Base-by-base conservation (phyloP, 64 coral and sea anemone species). In the Montipora efflorescens region DNA sequence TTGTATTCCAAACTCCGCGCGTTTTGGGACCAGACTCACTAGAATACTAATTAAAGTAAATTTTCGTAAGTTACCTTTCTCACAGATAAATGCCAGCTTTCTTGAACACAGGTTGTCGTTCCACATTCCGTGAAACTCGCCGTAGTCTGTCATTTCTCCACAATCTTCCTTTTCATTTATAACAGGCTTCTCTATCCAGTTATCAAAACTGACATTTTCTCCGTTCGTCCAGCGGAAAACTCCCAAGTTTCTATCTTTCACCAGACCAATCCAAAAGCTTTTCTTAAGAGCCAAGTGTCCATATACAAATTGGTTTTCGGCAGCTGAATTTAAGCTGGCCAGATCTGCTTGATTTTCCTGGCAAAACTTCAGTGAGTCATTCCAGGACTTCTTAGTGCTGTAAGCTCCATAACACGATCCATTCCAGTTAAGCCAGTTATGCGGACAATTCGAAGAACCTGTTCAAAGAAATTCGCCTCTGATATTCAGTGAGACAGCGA, bases 131-230 rank as follows among this genome's bases (percentile, higher is more conserved):
- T 15, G 71, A 79, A 61, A 77, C 4, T 1, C 0, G 61, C 73
- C 47, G 11, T 62, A 89, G 36, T 89, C 87, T 77, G 74, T 78
- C 87, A 89, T 89, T 49, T 89, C 87, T 8, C 87, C 87, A 20
- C 87, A 89, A 22, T 89, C 59, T 49, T 89, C 87, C 0, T 58
- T 1, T 5, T 64, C 64, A 4, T 28, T 19, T 18, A 89, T 77
- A 7, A 28, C 62, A 18, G 81, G 55, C 8, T 55, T 11, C 14
- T 48, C 52, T 45, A 89, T 62, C 87, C 87, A 89, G 76, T 89
- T 89, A 3, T 43, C 2, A 20, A 74, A 89, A 61, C 25, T 59
- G 7, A 89, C 22, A 19, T 16, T 59, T 44, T 77, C 72, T 11
- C 74, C 72, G 14, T 44, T 89, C 15, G 59, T 58, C 87, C 87